Conservation (phyloP, 2,888 invertebrate genomes). For the Ophioninae sp. region DNA sequence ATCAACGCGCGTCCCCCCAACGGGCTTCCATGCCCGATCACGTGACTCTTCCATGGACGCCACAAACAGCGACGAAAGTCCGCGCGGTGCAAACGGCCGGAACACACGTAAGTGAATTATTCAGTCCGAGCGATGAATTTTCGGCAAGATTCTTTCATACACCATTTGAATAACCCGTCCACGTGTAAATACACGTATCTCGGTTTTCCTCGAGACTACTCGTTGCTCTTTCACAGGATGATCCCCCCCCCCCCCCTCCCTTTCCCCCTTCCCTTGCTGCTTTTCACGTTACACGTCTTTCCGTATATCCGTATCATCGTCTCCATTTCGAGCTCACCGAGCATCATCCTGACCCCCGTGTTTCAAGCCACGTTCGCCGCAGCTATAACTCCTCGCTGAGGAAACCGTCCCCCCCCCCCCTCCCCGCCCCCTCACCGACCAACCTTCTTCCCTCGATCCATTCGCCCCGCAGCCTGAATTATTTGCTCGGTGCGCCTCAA, state of each 20-base stretch:
- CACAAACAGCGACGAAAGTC: neutral
- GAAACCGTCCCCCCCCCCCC: constrained; percentile 38
- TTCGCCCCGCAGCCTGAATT: constrained; percentile 67
- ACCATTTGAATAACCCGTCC: constrained; percentile 3
- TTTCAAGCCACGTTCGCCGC: constrained; percentile 53
- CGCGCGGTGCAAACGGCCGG: neutral
- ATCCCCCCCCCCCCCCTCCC: neutral
- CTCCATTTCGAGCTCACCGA: constrained; percentile 53
- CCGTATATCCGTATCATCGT: constrained; percentile 36
- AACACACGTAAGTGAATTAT: constrained; percentile 1
- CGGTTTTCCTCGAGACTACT: neutral
- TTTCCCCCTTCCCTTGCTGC: neutral
- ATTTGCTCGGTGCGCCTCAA: constrained; percentile 73
- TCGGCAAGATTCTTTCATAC: neutral
- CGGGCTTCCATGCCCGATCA: neutral
- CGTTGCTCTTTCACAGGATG: neutral
- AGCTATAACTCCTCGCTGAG: constrained; percentile 65
- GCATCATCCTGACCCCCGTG: constrained; percentile 54
- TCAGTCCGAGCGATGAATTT: neutral
- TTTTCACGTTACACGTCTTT: constrained; percentile 7
- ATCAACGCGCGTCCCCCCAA: neutral
- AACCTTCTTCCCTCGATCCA: neutral
- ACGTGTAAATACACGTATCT: constrained; percentile 1
- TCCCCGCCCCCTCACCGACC: constrained; percentile 17
- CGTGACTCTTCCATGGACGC: neutral